Percentiles rank a stretch among this genome's conserved stretches.
Evolutionary conservation across 1,140 invertebrate genomes (phyloP).

Genomic region (Reticulitermes speratus): DNA sequence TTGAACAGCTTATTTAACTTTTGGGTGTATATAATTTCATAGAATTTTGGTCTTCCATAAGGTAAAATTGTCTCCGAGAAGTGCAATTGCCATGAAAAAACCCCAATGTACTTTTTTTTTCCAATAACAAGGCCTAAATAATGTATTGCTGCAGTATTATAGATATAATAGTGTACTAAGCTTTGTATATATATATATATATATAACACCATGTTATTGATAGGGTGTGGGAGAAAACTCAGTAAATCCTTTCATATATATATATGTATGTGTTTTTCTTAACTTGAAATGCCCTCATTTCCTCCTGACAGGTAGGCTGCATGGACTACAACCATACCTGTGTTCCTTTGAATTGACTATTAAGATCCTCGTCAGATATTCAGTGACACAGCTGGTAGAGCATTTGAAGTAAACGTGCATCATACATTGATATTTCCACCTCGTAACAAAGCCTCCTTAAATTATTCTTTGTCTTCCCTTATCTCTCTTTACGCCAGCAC

Average conservation of each 20-base stretch:
- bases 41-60: conserved; percentile 3
- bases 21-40: background rate
- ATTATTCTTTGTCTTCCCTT: no score
- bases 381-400: no score
- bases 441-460: no score
- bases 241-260: conserved; percentile 17
- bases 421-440: no score
- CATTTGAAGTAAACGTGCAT: no score
- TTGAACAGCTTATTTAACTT: background rate
- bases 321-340: no score
- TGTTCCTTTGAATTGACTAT: no score
- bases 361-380: no score
- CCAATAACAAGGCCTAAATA: conserved; percentile 12
- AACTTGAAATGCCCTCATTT: no score
- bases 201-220: background rate
- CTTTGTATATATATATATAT: background rate
- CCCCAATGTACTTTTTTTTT: background rate
- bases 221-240: conserved; percentile 1
- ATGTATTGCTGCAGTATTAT: conserved; percentile 17
- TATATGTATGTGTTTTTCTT: background rate
- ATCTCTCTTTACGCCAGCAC: no score
- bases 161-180: background rate
- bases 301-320: no score
- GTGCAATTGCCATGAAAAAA: conserved; percentile 14
- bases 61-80: background rate